Conservation (phyloP, 2,797 vertebrate species). For the Sebastes dallii region DNA sequence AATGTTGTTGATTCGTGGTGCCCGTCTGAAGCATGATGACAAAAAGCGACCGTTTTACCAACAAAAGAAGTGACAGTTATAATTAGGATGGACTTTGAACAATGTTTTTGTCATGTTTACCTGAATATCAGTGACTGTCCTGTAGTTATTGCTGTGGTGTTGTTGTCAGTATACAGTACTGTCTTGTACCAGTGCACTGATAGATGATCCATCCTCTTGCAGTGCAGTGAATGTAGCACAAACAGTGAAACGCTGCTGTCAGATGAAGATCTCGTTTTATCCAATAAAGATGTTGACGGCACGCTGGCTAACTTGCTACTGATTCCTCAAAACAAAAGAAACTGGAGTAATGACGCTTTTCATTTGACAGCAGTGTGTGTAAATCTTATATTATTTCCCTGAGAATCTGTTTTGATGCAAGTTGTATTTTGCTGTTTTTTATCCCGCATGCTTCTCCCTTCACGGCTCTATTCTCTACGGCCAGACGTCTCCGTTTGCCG, state of each 20-base stretch:
- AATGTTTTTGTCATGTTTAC: slow-evolving; percentile 52
- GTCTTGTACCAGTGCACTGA: slow-evolving; percentile 51
- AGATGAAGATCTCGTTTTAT: slow-evolving; percentile 27
- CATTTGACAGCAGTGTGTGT: slow-evolving; percentile 48
- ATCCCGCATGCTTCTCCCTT: slow-evolving; percentile 51
- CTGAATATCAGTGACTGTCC: slow-evolving; percentile 46
- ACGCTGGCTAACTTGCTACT: background rate
- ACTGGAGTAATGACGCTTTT: slow-evolving; percentile 36
- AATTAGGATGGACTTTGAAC: slow-evolving; percentile 26
- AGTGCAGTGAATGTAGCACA: slow-evolving; percentile 61
- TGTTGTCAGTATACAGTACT: slow-evolving; percentile 46
- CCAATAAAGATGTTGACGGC: background rate
- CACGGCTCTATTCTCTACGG: slow-evolving; percentile 1
- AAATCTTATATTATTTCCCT: slow-evolving; percentile 38
- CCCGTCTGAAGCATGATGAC: background rate
- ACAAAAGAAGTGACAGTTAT: slow-evolving; percentile 26
- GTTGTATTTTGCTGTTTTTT: slow-evolving; percentile 41
- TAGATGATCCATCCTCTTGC: slow-evolving; percentile 38
- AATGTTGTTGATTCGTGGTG: slow-evolving; percentile 23
- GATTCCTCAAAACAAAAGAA: slow-evolving; percentile 13
- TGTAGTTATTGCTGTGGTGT: slow-evolving; percentile 42
- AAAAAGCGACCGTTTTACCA: slow-evolving; percentile 18
- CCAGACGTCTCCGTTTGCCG: slow-evolving; percentile 7
- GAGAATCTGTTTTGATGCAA: slow-evolving; percentile 55
- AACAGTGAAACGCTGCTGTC: slow-evolving; percentile 36